Evolutionary conservation across 2,113 vertebrate species (phyloP), one percentile per base, ranked within the genome.

Genomic region (Coptodon bakossiorum): DNA sequence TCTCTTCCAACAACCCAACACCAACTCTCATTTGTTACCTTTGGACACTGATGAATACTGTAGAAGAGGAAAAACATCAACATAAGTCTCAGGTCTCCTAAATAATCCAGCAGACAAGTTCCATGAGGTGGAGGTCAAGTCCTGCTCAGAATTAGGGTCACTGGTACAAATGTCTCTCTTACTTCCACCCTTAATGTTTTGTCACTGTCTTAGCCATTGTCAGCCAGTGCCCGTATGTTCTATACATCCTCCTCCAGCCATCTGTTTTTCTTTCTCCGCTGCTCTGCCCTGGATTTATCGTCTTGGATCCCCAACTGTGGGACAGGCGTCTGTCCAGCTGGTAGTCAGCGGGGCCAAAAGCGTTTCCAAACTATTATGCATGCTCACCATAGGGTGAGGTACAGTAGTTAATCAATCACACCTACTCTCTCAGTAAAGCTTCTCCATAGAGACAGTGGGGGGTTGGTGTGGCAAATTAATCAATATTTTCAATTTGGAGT

Each of bases 321-420:
- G 86, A 87, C 95, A 93, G 93, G 88, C 92, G 71, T 81, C 10
- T 87, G 87, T 80, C 92, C 95, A 94, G 93, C 95, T 95, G 95
- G 91, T 90, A 79, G 92, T 84, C 94, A 91, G 92, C 87, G 7
- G 92, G 92, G 85, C 61, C 90, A 29, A 81, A 53, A 80, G 31
- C 4, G 3, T 81, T 88, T 94, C 87, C 89, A 92, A 87, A 89
- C 86, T 81, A 29, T 84, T 79, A 82, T 84, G 86, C 61, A n/a
- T 63, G 16, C 82, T 83, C 79, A 36, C 83, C 71, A 43, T 82
- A 88, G 86, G 89, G 71, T 48, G 88, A 89, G 71, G 24, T 53
- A 40, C 38, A 7, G 5, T 12, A 71, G 71, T 91, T 80, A 86
- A 93, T 91, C 83, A 81, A 56, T 93, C 90, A 80, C 86, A 14